Base-by-base conservation (phyloP, 2,888 invertebrate genomes). In the Gymnoscelis rufifasciata region DNA sequence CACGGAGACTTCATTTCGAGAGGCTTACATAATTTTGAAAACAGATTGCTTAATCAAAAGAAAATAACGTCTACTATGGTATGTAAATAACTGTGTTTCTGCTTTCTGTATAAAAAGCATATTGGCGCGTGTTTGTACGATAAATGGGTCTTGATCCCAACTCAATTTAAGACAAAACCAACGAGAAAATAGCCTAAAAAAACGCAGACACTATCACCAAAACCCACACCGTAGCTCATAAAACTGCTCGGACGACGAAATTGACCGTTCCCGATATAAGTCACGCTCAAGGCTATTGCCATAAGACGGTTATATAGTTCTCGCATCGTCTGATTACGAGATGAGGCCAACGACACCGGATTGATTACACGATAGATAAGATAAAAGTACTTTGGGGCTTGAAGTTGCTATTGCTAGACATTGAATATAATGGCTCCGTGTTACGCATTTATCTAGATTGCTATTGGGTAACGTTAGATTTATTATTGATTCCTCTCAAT, bases 311-410 rank as follows among this genome's bases (percentile, higher is more conserved):
- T 43, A 37, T 31, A 38, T 31, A 40, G 46, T 33, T 41, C 40
- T 43, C 43, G 38, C 48, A 38, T 31, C 38, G 11, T 43, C 30
- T 45, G 45, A 50, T 50, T 50, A 52, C 43, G 59, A 65, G 71
- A 68, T 67, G 69, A 63, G 71, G 71, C 40, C 71, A 69, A 68
- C 57, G 70, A 70, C 70, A 56, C 56, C 24, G 44, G 68, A 67
- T 59, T 59, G 65, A 71, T 70, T 63, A 68, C 51, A 44, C 52
- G 45, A 33, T 42, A 37, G 71, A 71, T 71, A 69, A 71, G 65
- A 68, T 63, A 42, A 29, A 29, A 23, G 29, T 45, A 39, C 35
- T 19, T 19, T 19, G 19, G 19, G 19, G 5, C 19, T 19, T 19
- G 19, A 19, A 19, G 15, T 35, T 35, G 19, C 35, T 35, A 35